phyloP scores from a whole-genome alignment of 2,888 invertebrate genomes.

The Conchocele bisecta region DNA sequence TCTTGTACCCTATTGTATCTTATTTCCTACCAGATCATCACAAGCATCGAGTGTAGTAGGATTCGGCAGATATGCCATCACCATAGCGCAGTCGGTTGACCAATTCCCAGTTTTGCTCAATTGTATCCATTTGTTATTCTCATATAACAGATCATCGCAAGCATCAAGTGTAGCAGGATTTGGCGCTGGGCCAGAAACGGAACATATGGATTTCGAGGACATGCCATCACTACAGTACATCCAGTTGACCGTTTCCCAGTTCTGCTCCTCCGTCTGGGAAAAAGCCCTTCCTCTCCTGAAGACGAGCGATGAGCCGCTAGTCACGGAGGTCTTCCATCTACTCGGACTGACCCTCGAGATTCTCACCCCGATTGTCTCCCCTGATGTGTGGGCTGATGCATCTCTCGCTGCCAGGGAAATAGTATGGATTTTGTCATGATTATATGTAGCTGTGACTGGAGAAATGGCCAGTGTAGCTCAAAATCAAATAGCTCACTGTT shows the following conservation, averaged over 20 bases:
- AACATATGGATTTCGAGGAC: slow-evolving; percentile 76
- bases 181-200: slow-evolving; percentile 59
- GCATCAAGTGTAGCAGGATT: slow-evolving; percentile 69
- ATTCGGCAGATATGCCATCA: no score
- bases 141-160: no score
- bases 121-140: no score
- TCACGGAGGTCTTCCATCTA: slow-evolving; percentile 67
- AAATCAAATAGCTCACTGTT: no score
- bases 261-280: slow-evolving; percentile 74
- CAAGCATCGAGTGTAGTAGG: no score
- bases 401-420: slow-evolving; percentile 76
- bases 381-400: slow-evolving; percentile 74
- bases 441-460: neutral
- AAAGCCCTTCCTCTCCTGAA: slow-evolving; percentile 71
- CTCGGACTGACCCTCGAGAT: slow-evolving; percentile 68
- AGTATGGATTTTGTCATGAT: slow-evolving; percentile 70
- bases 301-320: slow-evolving; percentile 62
- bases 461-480: no score
- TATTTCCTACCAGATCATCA: slow-evolving; percentile 14
- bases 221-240: slow-evolving; percentile 72
- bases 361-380: slow-evolving; percentile 61
- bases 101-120: no score
- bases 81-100: no score
- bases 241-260: slow-evolving; percentile 80
- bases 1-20: neutral